Evolutionary conservation across 2,797 vertebrate species (phyloP).

Genomic region (Taeniopygia guttata): DNA sequence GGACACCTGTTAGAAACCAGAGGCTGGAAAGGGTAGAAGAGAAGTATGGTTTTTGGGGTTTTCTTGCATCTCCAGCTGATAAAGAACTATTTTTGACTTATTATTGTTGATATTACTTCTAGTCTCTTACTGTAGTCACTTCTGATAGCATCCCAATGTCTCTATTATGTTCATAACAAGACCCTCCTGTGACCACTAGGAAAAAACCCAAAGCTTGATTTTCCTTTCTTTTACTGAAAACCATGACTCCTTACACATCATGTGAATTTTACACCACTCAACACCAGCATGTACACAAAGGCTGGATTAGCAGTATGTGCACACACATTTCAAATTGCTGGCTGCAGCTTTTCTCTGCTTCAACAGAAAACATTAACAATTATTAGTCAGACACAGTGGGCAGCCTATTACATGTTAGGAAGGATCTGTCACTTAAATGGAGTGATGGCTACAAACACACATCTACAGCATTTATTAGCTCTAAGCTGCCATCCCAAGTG

Average conservation of each 20-base stretch:
- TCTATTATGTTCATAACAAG: background rate
- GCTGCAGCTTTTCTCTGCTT: background rate
- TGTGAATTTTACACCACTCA: background rate
- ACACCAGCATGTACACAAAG: background rate
- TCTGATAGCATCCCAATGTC: background rate
- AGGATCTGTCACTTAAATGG: background rate
- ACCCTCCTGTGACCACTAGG: background rate
- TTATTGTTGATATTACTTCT: background rate
- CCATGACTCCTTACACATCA: background rate
- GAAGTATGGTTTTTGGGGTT: fast-evolving
- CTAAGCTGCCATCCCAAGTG: background rate
- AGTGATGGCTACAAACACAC: background rate
- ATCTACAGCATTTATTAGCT: background rate
- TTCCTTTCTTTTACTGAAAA: background rate
- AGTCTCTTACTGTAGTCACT: background rate
- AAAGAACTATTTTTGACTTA: background rate
- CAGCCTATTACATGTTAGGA: background rate
- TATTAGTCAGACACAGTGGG: background rate
- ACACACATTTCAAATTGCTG: background rate
- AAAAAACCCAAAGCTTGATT: background rate
- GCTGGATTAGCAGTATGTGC: background rate
- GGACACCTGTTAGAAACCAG: background rate
- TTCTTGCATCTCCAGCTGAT: background rate
- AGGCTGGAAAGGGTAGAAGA: background rate
- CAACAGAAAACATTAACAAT: background rate